A percentile compares a stretch with the other conserved stretches of the same genome.
These are phyloP conservation scores for Lophotriccus pileatus DNA, from an alignment of 2,797 vertebrate species.

Conservation along the genomic window DNA sequence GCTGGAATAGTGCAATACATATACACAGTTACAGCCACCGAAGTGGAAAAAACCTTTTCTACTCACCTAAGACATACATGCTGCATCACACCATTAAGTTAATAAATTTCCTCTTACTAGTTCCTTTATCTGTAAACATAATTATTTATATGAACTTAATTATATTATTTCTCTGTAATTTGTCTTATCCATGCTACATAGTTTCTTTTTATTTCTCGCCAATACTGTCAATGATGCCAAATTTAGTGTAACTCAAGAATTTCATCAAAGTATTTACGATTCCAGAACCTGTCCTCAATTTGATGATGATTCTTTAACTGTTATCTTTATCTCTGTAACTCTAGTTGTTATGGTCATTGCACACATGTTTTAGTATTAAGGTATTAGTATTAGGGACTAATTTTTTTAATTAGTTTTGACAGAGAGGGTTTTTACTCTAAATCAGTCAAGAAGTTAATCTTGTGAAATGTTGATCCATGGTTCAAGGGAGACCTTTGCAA, in stretches of 20 bases:
- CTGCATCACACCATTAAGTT: not conserved
- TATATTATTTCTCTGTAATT: not conserved
- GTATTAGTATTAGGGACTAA: not conserved
- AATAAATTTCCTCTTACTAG: not conserved
- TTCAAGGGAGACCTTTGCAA: not conserved
- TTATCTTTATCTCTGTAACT: not conserved
- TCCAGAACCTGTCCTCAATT: not conserved
- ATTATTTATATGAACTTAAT: not conserved
- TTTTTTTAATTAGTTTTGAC: not conserved
- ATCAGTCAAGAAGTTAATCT: not conserved
- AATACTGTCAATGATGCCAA: not conserved
- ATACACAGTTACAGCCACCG: not conserved
- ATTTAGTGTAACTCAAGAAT: not conserved
- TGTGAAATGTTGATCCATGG: not conserved
- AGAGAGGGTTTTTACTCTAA: not conserved
- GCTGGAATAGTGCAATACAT: not conserved
- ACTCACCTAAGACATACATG: not conserved
- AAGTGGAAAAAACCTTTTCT: not conserved
- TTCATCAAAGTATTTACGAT: not conserved
- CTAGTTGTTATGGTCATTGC: not conserved
- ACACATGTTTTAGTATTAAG: not conserved
- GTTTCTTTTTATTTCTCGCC: not conserved
- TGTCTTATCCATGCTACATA: not conserved
- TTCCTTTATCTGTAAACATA: not conserved
- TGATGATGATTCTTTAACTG: not conserved